Base-by-base conservation (phyloP, 92 coral and sea anemone species). In the Zoanthus sociatus region DNA sequence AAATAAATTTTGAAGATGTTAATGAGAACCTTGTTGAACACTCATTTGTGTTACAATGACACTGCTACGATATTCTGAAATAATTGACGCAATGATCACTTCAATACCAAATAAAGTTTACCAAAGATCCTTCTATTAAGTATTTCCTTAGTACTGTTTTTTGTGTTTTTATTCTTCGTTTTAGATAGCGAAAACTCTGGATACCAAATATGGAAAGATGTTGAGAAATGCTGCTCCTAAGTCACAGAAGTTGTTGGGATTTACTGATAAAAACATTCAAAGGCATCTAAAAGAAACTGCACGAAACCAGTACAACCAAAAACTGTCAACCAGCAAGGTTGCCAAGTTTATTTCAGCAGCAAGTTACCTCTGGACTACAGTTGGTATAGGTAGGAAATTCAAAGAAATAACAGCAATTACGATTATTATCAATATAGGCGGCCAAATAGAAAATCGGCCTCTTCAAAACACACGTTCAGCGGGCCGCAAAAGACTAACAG, bases 181-280 rank as follows among this genome's bases (percentile, higher is more conserved):
- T 2, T 76, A 90, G 92, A 67, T 78, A 10, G 32, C 87, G 0
- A 85, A 78, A 48, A 82, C 89, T 45, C 76, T 90, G 9, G 79
- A 69, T 16, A 69, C 89, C 3, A 21, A 88, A 13, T 66, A 90
- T 26, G 89, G 86, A 64, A 54, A 71, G 42, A 78, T 44, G 71
- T 78, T 90, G 30, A 73, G 68, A 13, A 69, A 84, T 32, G 92
- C 92, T 5, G 89, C 86, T 44, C 89, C 89, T 32, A 90, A 90
- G 44, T 78, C 89, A 15, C 53, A 86, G 26, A 71, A 58, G 15
- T 31, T 90, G 0, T 71, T 90, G 18, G 92, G 92, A 0, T 85
- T 90, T 44, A 55, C 89, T 10, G 92, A 90, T 69, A 84, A 85
- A 47, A 83, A 32, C 26, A 83, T 78, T 42, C 82, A 90, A 21